phyloP scores from a whole-genome alignment of 2,113 vertebrate species.

The Salvelinus namaycush region DNA sequence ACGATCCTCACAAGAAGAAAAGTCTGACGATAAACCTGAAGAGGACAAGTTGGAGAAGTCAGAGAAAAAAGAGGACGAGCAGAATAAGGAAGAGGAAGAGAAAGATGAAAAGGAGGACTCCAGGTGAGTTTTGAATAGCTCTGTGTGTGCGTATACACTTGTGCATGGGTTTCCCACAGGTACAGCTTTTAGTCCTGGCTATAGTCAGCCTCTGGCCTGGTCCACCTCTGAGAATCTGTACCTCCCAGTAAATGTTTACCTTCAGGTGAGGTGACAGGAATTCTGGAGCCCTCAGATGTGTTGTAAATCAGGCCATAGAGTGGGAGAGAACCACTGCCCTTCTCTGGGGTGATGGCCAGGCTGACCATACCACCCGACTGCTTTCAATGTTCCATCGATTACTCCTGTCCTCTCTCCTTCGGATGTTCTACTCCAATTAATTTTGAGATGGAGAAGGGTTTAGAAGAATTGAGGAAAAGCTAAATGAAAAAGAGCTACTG shows the following conservation, averaged over 20 bases:
- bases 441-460: no score
- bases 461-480: no score
- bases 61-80: slow-evolving; percentile 96
- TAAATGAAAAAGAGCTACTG: no score
- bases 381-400: not conserved
- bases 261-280: not conserved
- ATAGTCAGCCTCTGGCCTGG: not conserved
- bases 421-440: no score
- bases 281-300: not conserved
- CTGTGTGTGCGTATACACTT: not conserved
- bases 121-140: slow-evolving; percentile 76
- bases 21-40: slow-evolving; percentile 93
- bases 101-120: slow-evolving; percentile 98
- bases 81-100: slow-evolving; percentile 98
- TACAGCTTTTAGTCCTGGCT: not conserved
- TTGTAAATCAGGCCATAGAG: not conserved
- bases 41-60: slow-evolving; percentile 92
- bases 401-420: no score
- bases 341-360: not conserved
- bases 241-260: slow-evolving; percentile 12
- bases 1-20: slow-evolving; percentile 97
- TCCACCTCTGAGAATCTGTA: not conserved
- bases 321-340: not conserved
- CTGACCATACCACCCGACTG: not conserved
- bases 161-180: not conserved